Percentiles rank a stretch among this genome's conserved stretches.
These are phyloP conservation scores for Trematocara marginatum DNA, from an alignment of 2,113 vertebrate species.

Conservation along the genomic window DNA sequence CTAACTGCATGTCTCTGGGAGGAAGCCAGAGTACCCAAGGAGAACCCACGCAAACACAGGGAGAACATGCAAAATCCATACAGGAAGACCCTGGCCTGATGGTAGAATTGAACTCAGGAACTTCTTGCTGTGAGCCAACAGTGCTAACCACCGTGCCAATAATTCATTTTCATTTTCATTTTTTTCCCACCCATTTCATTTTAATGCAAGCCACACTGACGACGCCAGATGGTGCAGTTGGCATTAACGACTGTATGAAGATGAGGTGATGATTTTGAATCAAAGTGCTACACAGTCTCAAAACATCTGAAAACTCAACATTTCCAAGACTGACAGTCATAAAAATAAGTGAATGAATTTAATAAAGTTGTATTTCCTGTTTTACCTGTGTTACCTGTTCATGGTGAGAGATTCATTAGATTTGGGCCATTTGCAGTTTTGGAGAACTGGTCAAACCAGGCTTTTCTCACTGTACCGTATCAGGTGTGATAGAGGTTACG, in stretches of 20 bases:
- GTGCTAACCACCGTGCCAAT: neutral
- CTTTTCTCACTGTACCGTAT: neutral
- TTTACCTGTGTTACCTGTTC: neutral
- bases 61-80: neutral
- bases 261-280: neutral
- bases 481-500: accelerated
- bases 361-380: neutral
- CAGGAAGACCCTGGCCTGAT: neutral
- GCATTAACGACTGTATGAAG: neutral
- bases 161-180: neutral
- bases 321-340: neutral
- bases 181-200: neutral
- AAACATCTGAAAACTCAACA: neutral
- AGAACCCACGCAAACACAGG: accelerated
- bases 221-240: slow-evolving; percentile 6
- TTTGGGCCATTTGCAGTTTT: neutral
- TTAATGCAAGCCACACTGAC: neutral
- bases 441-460: neutral
- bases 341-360: neutral
- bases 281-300: neutral
- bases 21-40: neutral
- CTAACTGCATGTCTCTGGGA: neutral
- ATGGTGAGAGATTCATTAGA: neutral
- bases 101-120: neutral
- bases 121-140: neutral